phyloP scores from a whole-genome alignment of 1,140 invertebrate genomes.

The Geopemphigus sp. region DNA sequence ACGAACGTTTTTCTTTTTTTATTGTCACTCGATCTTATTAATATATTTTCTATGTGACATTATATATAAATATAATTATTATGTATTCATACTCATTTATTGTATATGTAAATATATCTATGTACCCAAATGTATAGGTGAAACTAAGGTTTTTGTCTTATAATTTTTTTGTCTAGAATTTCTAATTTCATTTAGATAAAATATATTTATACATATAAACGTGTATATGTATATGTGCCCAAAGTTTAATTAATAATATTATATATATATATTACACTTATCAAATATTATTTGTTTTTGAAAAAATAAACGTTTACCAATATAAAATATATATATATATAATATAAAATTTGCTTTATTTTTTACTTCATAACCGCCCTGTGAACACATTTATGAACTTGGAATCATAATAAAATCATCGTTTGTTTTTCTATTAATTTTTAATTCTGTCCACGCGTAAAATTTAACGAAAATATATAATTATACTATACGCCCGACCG shows the following conservation, averaged over 20 bases:
- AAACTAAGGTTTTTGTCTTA: conserved; percentile 1
- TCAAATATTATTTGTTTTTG: conserved; percentile 40
- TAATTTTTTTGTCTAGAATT: conserved; percentile 20
- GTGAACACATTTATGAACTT: too few species aligned
- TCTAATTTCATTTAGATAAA: conserved; percentile 30
- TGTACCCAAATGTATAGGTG: conserved; percentile 7
- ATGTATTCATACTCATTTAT: neutral
- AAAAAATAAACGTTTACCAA: conserved; percentile 39
- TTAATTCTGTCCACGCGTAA: too few species aligned
- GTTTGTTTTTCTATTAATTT: too few species aligned
- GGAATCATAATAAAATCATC: too few species aligned
- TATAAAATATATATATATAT: neutral
- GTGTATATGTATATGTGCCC: conserved; percentile 37
- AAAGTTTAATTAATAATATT: conserved; percentile 12
- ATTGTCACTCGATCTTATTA: conserved; percentile 1
- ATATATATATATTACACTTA: conserved; percentile 27
- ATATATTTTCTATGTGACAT: neutral
- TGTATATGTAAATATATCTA: conserved; percentile 24
- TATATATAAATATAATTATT: neutral
- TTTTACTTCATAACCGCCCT: neutral
- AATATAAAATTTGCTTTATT: neutral
- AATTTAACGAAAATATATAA: too few species aligned
- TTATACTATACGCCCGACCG: neutral
- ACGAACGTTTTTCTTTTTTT: neutral
- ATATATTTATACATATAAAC: neutral